Base-by-base conservation (phyloP, 2,113 vertebrate species). In the Cairina moschata region DNA sequence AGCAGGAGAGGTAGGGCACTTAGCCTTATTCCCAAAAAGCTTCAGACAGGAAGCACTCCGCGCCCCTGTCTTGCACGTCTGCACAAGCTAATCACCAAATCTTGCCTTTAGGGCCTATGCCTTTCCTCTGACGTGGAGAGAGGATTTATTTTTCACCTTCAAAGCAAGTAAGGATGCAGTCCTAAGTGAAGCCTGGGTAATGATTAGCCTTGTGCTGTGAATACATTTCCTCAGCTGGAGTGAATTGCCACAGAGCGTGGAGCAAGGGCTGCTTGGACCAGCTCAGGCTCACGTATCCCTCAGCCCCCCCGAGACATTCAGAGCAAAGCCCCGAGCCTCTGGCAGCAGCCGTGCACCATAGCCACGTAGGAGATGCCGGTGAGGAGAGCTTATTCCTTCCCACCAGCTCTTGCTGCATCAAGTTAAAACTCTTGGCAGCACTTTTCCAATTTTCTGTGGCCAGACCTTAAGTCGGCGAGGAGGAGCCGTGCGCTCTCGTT, bases 391-490 rank as follows among this genome's bases (percentile, higher is more conserved):
- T 59, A 66, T 56, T 92, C n/a, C 50, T 69, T 92, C 88, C 5
- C 0, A 1, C 36, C 8, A 2, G 50, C 83, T 79, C 0, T 65
- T 88, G 44, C 66, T 8, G 0, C 58, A 44, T 78, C 66, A 59
- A 76, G 66, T 89, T 89, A 62, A 52, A 26, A 34, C 25, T 42
- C 63, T 83, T 83, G 88, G 48, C 5, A 6, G 52, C 22, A 2
- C 40, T 82, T 89, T 78, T 75, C 54, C 44, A 1, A 63, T 52
- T 93, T 96, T 86, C 11, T 1, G 17, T 83, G 75, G 82, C 56
- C 91, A 72, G 83, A 63, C 34, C 32, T 52, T 67, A 66, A 80
- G 42, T 32, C 7, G 2, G 48, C 71, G 77, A 94, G 85, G 65
- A 44, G 69, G 72, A 91, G 63, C 52, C 79, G 67, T 0, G 0